Base-by-base conservation (phyloP, 2,888 invertebrate species). In the Pachydiplax longipennis region DNA sequence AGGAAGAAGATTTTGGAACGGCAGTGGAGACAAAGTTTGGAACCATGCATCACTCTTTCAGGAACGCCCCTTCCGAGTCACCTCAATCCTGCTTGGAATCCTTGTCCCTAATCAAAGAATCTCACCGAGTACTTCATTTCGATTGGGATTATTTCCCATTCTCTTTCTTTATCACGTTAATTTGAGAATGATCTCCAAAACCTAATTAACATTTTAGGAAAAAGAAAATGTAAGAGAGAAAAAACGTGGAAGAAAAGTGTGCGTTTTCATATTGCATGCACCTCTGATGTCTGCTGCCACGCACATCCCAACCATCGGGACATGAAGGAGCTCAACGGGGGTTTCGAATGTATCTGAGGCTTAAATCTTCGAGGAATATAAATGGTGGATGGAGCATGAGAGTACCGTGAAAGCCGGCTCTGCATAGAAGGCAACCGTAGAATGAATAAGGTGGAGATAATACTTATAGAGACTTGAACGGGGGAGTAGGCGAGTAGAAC, bases 391-490 rank as follows among this genome's bases (percentile, higher is more conserved):
- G 37, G 80, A 18, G 80, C 25, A 37, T 35, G 15, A 37, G 37
- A 61, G 48, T 53, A 13, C 25, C 25, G 82, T 53, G 83, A 58
- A 35, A 35, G 5, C 25, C 18, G 35, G 35, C 22, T 8, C 22
- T 18, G 48, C 18, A 18, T 6, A 58, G 58, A 31, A 37, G 25
- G 83, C 58, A 31, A 65, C n/a, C 65, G 65, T 65, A 25, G 65
- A 65, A 65, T 65, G 65, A 65, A 22, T 65, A 65, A 48, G 58
- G 58, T 58, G 53, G 58, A 83, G 83, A 58, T 83, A 83, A 58
- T 58, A 58, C 83, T 18, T 58, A 15, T 58, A 35, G 83, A 83
- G 83, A 83, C 83, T 83, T 83, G 31, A 58, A 83, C 83, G 83
- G 58, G 31, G 58, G 83, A 35, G 13, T 18, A 18, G 12, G 22